These are phyloP conservation scores for Corythornis vintsioides DNA, from an alignment of 2,113 vertebrate genomes.

Conservation along the genomic window DNA sequence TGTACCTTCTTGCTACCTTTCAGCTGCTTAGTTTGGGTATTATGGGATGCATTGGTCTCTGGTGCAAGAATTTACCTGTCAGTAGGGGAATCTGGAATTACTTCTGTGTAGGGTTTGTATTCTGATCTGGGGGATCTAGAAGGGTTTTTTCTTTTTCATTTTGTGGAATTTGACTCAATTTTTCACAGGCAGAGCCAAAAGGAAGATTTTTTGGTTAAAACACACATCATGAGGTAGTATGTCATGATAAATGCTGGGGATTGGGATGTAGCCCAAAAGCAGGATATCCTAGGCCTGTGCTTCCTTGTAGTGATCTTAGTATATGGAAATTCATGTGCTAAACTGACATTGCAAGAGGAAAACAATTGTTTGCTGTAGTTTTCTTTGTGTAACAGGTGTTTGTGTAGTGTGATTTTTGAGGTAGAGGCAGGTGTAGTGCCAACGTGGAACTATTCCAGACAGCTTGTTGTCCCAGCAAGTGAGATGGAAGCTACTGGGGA, in stretches of 20 bases:
- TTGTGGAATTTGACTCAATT: neutral
- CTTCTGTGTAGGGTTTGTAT: neutral
- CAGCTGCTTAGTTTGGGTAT: neutral
- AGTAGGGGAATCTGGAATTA: neutral
- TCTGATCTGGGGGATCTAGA: neutral
- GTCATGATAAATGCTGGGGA: neutral
- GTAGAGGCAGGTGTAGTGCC: neutral
- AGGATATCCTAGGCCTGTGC: neutral
- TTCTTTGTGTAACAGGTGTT: neutral
- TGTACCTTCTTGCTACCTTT: neutral
- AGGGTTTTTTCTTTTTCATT: neutral
- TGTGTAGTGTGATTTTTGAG: neutral
- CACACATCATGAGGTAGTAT: neutral
- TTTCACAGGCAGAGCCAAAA: neutral
- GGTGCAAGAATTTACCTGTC: neutral
- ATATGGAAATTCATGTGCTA: neutral
- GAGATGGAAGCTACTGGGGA: neutral
- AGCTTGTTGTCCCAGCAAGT: neutral
- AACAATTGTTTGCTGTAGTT: neutral
- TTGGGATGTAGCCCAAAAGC: neutral
- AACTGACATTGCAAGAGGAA: neutral
- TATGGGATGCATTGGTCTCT: neutral
- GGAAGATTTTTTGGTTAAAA: neutral
- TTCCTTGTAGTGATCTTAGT: neutral
- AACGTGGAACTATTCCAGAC: neutral